Percentiles rank a stretch among this genome's conserved stretches.
These are phyloP conservation scores for Cassiopea xamachana DNA, from an alignment of 30 jellyfish, hydroid and myxozoan species.

Conservation along the genomic window DNA sequence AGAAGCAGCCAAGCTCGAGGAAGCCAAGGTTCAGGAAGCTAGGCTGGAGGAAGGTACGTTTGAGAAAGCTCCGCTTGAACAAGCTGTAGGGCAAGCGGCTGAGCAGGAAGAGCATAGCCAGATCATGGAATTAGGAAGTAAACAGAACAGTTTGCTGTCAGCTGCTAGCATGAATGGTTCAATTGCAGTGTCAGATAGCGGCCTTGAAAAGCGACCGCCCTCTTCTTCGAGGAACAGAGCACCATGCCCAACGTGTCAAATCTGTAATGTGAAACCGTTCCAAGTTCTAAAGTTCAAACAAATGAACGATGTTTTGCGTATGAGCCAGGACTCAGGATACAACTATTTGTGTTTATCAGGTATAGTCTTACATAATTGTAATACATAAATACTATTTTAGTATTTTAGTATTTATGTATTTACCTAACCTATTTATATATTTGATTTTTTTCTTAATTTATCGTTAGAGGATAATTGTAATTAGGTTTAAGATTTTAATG, in stretches of 20 bases:
- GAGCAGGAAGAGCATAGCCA: slow-evolving; percentile 3
- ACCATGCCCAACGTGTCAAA: slow-evolving; percentile 20
- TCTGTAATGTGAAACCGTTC: slow-evolving; percentile 12
- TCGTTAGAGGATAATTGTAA: no score
- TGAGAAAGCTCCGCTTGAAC: neutral
- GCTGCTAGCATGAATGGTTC: no score
- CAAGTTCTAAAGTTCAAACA: slow-evolving; percentile 43
- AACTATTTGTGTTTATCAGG: slow-evolving; percentile 51
- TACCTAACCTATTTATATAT: neutral
- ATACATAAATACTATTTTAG: neutral
- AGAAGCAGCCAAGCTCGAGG: neutral
- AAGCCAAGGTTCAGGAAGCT: neutral
- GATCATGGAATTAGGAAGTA: neutral
- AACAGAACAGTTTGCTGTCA: no score
- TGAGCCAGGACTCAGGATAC: neutral
- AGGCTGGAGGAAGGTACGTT: neutral
- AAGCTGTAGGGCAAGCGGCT: neutral
- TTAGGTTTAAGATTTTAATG: no score
- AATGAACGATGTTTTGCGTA: slow-evolving; percentile 22
- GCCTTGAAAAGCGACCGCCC: neutral
- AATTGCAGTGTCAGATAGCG: neutral
- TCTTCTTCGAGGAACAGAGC: slow-evolving; percentile 1
- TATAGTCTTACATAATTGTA: neutral
- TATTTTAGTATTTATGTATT: neutral
- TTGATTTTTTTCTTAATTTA: no score